Base-by-base conservation (phyloP, 2,113 vertebrate genomes). In the Kryptolebias marmoratus region DNA sequence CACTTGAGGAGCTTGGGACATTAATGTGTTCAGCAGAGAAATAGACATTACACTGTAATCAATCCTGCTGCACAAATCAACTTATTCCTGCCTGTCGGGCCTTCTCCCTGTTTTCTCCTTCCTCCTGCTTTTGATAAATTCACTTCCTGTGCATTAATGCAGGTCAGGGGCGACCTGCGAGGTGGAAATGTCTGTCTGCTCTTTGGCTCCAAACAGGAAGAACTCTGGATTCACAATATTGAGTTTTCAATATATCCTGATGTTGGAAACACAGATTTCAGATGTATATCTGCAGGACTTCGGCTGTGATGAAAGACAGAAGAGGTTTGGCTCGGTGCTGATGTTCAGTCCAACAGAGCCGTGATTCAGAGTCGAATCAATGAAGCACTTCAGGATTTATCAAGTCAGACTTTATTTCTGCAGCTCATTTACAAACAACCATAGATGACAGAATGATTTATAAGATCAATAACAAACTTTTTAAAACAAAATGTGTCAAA, bases 11-110 rank as follows among this genome's bases (percentile, higher is more conserved):
- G 79, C 81, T 82, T 45, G 47, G 82, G 80, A 90, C 87, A 88
- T 90, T 90, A 90, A 88, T 79, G 89, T 44, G 78, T 88, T 80
- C 61, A 81, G 84, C 81, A 85, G 82, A 87, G 88, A 88, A 87
- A 83, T 74, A 89, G 82, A 92, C 90, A 88, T 93, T 90, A 90
- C 78, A 71, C 83, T 76, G 89, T 88, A 90, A 94, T 94, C 92
- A 93, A 93, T 94, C 92, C 91, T 80, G 71, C 75, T 76, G 13
- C 83, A 80, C 88, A 90, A 91, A 93, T 90, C 87, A 87, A 77
- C 83, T 92, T 92, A 91, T 64, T 80, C 54, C 59, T 49, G 72
- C 49, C 75, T 57, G 22, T 39, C 18, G 36, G 71, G 61, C 62
- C 36, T 42, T 39, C 58, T n/a, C 16, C 54, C 18, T 50, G 15